These are phyloP conservation scores for Tipula lateralis DNA, from an alignment of 2,888 invertebrate genomes.

Conservation along the genomic window DNA sequence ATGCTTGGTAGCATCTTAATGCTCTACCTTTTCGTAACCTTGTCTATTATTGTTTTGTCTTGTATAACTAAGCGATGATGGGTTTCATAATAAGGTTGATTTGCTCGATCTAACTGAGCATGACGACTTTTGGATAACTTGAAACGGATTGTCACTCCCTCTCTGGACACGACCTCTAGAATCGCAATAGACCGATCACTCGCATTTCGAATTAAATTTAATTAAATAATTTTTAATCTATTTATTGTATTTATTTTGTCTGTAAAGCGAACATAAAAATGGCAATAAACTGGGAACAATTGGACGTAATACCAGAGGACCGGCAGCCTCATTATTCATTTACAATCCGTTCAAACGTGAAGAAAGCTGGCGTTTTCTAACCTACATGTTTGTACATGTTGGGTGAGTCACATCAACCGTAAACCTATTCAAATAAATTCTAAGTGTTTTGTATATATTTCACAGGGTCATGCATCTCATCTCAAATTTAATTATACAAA, in stretches of 20 bases:
- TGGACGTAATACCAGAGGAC: constrained; percentile 54
- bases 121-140: no score
- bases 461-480: constrained; percentile 75
- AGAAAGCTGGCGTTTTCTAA: constrained; percentile 89
- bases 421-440: neutral
- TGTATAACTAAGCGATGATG: no score
- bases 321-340: constrained; percentile 75
- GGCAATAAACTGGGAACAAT: neutral
- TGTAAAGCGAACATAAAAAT: neutral
- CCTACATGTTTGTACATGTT: constrained; percentile 95
- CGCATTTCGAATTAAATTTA: neutral
- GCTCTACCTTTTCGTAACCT: no score
- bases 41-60: no score
- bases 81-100: no score
- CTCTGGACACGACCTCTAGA: no score
- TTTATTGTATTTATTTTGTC: neutral
- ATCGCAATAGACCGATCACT: no score
- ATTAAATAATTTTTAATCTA: neutral
- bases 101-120: no score
- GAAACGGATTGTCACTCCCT: no score
- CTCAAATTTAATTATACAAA: constrained; percentile 86
- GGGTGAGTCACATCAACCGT: constrained; percentile 55
- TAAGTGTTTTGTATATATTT: constrained; percentile 30
- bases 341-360: constrained; percentile 81
- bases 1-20: no score